These are phyloP conservation scores for Drosophila funebris DNA, from an alignment of 1,140 invertebrate species.

Conservation along the genomic window DNA sequence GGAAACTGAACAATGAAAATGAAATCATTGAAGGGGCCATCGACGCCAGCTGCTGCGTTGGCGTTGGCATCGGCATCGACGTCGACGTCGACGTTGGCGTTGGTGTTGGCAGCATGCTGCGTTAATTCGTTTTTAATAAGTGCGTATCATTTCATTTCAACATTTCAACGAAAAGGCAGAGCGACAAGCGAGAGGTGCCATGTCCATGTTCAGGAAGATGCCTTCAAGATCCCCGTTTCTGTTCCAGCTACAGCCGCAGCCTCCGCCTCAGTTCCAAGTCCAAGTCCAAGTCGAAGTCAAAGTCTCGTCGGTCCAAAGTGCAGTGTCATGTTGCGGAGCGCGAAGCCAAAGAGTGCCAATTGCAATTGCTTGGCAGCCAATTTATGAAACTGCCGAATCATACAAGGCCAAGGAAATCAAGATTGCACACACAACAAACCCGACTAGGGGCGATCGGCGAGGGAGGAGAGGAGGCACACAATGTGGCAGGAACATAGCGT, in stretches of 20 bases:
- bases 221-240: conserved; percentile 7
- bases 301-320: conserved; percentile 45
- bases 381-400: conserved; percentile 80
- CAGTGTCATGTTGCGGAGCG: conserved; percentile 47
- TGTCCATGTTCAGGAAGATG: conserved; percentile 34
- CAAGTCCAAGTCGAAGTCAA: conserved; percentile 32
- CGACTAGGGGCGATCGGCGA: neutral
- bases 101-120: conserved; percentile 67
- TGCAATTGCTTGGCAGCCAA: conserved; percentile 81
- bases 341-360: conserved; percentile 73
- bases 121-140: conserved; percentile 83
- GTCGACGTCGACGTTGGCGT: neutral
- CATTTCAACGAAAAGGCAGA: conserved; percentile 66
- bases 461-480: neutral
- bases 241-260: neutral
- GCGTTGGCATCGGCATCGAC: neutral
- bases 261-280: neutral
- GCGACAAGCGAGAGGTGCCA: conserved; percentile 2
- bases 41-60: conserved; percentile 61
- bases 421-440: conserved; percentile 60
- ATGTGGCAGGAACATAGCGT: conserved; percentile 35
- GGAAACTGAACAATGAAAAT: conserved; percentile 52
- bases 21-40: conserved; percentile 25
- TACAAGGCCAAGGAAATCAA: conserved; percentile 80
- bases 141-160: conserved; percentile 82